A percentile compares a stretch with the other conserved stretches of the same genome.
These are phyloP conservation scores for Eurosta solidaginis DNA, from an alignment of 1,140 invertebrate species.

Conservation along the genomic window DNA sequence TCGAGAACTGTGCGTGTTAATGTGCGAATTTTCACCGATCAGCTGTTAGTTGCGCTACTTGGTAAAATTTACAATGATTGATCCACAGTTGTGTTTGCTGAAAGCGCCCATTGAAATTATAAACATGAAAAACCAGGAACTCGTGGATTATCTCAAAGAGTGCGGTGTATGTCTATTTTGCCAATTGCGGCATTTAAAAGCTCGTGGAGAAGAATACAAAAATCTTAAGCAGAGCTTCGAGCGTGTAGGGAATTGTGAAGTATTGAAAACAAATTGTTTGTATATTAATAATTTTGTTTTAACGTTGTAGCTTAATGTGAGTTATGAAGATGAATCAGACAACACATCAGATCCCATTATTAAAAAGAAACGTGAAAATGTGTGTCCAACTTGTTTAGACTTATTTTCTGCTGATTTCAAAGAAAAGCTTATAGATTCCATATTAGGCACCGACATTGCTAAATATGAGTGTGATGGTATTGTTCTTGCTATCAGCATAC, in stretches of 20 bases:
- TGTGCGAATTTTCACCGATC: too few relatives aligned
- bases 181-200: conserved; percentile 63
- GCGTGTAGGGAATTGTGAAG: conserved; percentile 44
- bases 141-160: conserved; percentile 57
- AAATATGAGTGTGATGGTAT: conserved; percentile 59
- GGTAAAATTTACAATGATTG: too few relatives aligned
- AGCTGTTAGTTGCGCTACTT: too few relatives aligned
- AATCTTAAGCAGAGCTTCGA: conserved; percentile 57
- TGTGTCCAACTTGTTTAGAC: conserved; percentile 68
- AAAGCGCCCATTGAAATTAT: too few relatives aligned
- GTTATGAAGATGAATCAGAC: background rate
- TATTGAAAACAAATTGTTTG: background rate
- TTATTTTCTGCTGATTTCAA: conserved; percentile 65
- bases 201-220: conserved; percentile 58
- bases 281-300: background rate
- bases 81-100: too few relatives aligned
- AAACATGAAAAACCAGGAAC: conserved; percentile 54
- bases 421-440: conserved; percentile 59
- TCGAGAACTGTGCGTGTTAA: too few relatives aligned
- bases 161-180: conserved; percentile 63
- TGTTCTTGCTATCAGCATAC: conserved; percentile 58
- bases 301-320: background rate
- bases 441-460: conserved; percentile 54
- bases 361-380: conserved; percentile 57
- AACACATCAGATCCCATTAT: conserved; percentile 27